phyloP scores from a whole-genome alignment of 2,797 vertebrate species.

The Distichodus sexfasciatus region DNA sequence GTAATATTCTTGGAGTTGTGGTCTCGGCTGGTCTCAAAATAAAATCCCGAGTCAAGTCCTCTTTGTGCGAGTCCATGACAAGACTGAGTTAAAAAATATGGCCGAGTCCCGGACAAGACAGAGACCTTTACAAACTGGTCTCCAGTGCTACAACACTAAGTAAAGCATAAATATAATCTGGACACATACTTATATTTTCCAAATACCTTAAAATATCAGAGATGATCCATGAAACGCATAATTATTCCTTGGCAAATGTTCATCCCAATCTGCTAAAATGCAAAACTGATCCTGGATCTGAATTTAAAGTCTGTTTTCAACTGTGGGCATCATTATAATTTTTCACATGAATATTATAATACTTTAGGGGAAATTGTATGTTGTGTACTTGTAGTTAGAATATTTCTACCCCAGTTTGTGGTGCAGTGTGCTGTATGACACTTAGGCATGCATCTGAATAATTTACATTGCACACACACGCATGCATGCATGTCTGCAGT shows the following conservation, averaged over 20 bases:
- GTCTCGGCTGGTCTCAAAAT: too few relatives aligned
- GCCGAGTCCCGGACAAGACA: too few relatives aligned
- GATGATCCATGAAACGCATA: neutral
- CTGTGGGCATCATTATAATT: too few relatives aligned
- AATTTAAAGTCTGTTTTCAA: neutral
- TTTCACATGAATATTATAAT: neutral
- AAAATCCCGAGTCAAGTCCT: too few relatives aligned
- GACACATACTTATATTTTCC: neutral
- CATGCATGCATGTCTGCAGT: too few relatives aligned
- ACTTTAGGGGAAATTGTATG: neutral
- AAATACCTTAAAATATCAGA: conserved; percentile 8
- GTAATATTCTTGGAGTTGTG: too few relatives aligned
- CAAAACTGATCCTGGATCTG: neutral
- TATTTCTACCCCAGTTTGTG: neutral
- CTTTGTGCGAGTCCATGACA: too few relatives aligned
- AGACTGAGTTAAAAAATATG: too few relatives aligned
- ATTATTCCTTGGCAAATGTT: neutral
- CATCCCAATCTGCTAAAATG: too few relatives aligned
- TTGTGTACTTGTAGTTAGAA: neutral
- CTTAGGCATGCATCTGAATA: neutral
- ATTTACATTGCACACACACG: neutral
- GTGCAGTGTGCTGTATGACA: neutral
- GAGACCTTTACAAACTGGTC: too few relatives aligned
- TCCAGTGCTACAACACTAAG: too few relatives aligned
- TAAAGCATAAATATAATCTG: too few relatives aligned